Conservation (phyloP, 2,888 invertebrate genomes). For the Hypena proboscidalis region DNA sequence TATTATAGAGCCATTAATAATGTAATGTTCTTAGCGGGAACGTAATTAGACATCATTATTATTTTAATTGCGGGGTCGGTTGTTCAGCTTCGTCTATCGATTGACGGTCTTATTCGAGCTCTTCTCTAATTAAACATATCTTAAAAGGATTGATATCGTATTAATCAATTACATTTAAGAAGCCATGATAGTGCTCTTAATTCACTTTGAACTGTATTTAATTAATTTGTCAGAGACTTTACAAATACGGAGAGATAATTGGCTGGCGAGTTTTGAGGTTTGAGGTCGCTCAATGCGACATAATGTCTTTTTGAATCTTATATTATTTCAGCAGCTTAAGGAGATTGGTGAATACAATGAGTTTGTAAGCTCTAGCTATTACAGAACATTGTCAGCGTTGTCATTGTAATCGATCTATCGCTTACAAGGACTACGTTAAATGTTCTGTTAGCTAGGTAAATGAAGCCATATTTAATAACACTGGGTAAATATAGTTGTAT, state of each 20-base stretch:
- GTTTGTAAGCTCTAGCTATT: too few species aligned
- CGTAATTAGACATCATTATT: conserved; percentile 31
- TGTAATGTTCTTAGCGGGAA: conserved; percentile 10
- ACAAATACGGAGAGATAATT: conserved; percentile 16
- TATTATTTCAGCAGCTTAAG: conserved; percentile 19
- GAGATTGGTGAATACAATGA: conserved; percentile 13
- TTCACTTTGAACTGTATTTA: conserved; percentile 5
- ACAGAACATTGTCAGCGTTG: too few species aligned
- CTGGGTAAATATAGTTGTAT: too few species aligned
- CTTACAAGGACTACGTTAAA: too few species aligned
- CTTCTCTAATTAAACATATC: conserved; percentile 18
- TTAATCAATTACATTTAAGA: conserved; percentile 11
- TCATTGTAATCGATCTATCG: too few species aligned
- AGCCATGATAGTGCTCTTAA: not conserved
- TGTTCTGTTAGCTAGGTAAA: too few species aligned
- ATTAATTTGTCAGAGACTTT: conserved; percentile 11
- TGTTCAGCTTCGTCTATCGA: conserved; percentile 32
- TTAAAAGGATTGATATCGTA: conserved; percentile 17
- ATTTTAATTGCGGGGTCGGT: conserved; percentile 35
- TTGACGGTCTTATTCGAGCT: conserved; percentile 11
- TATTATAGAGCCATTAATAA: conserved; percentile 6
- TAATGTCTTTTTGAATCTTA: conserved; percentile 10
- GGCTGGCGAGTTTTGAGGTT: conserved; percentile 8
- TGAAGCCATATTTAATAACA: too few species aligned
- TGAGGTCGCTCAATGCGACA: conserved; percentile 13